Evolutionary conservation across 2,113 vertebrate genomes (phyloP).

Genomic region (Ailuropoda melanoleuca): DNA sequence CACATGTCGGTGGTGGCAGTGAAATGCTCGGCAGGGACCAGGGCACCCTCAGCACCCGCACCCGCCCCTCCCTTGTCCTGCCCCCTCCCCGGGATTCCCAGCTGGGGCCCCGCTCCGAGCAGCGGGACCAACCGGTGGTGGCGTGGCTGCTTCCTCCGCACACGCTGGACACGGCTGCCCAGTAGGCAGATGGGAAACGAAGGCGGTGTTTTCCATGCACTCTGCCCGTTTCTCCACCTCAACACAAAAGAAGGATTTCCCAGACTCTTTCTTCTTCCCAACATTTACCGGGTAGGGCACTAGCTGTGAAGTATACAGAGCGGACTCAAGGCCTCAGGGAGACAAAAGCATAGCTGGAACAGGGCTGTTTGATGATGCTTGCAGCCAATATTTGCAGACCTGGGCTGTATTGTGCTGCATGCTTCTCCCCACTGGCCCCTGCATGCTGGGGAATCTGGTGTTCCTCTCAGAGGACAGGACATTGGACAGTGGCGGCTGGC

Average conservation of each 20-base stretch:
- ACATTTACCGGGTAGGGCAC: neutral
- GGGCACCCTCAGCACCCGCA: accelerated
- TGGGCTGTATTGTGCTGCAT: neutral
- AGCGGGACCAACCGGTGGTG: neutral
- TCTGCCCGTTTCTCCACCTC: neutral
- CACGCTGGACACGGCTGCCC: neutral
- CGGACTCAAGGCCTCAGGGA: neutral
- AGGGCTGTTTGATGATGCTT: neutral
- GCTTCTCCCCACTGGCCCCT: neutral
- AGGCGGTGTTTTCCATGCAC: neutral
- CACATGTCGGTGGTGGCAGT: neutral
- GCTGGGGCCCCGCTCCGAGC: neutral
- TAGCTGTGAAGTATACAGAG: neutral
- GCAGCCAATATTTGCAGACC: neutral
- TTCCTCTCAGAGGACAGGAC: neutral
- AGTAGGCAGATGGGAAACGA: neutral
- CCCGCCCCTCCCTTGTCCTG: neutral
- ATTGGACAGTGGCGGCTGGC: neutral
- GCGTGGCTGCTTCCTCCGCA: accelerated
- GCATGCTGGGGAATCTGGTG: neutral
- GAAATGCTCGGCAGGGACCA: neutral
- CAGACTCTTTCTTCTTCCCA: neutral
- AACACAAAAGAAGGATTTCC: neutral
- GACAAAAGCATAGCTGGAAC: neutral
- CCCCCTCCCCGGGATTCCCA: neutral